A percentile compares a stretch with the other conserved stretches of the same genome.
These are phyloP conservation scores for Conops quadrifasciatus DNA, from an alignment of 2,888 invertebrate species.

Conservation along the genomic window DNA sequence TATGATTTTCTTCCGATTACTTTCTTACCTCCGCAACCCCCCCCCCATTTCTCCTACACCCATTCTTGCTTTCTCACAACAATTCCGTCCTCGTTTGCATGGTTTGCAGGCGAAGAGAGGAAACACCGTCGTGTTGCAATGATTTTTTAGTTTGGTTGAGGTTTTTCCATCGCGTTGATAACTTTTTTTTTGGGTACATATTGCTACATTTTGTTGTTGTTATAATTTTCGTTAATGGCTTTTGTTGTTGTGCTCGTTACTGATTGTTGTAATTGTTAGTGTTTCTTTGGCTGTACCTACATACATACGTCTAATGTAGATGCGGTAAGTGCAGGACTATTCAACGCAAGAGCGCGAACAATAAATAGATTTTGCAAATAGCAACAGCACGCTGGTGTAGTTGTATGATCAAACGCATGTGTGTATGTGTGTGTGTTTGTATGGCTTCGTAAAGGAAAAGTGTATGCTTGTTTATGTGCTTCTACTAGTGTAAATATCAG, in stretches of 20 bases:
- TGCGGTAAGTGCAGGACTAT: not conserved
- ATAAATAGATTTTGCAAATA: not conserved
- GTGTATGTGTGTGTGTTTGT: conserved; percentile 12
- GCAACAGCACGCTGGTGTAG: too few relatives aligned
- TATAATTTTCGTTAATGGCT: not conserved
- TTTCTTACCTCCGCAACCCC: not conserved
- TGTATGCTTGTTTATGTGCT: not conserved
- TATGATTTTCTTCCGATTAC: too few relatives aligned
- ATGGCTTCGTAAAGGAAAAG: conserved; percentile 7
- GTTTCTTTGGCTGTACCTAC: not conserved
- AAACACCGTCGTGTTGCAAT: not conserved
- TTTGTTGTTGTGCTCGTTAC: conserved; percentile 17
- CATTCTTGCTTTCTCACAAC: not conserved
- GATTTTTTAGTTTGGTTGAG: too few relatives aligned
- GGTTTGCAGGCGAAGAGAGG: not conserved
- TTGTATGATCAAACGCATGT: not conserved
- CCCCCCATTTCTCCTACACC: not conserved
- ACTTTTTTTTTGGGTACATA: conserved; percentile 17
- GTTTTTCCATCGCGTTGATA: too few relatives aligned
- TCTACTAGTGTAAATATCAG: too few relatives aligned
- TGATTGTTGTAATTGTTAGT: conserved; percentile 8
- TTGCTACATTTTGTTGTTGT: not conserved
- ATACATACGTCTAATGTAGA: not conserved
- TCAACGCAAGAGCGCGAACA: not conserved
- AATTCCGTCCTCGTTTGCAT: not conserved